Conservation (phyloP, 2,113 vertebrate species). For the Macrotus californicus region DNA sequence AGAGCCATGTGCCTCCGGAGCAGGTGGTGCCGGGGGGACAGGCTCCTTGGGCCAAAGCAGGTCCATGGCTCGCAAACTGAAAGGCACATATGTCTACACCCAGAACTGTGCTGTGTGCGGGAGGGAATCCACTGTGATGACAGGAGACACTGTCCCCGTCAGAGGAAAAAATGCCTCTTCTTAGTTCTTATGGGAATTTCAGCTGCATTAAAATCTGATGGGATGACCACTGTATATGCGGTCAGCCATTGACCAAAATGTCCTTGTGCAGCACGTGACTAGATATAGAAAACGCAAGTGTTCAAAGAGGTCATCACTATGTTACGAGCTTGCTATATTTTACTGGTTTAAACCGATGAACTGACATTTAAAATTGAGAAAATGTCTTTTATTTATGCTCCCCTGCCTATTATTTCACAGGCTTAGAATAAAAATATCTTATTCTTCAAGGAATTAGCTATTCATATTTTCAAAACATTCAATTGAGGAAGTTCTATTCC, state of each 20-base stretch:
- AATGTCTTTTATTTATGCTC: neutral
- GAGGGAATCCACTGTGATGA: too few relatives aligned
- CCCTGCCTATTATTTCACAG: neutral
- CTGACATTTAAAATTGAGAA: neutral
- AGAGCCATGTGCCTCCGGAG: neutral
- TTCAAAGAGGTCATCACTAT: neutral
- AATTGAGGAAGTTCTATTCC: neutral
- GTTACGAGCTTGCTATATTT: neutral
- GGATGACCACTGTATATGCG: neutral
- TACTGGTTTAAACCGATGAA: neutral
- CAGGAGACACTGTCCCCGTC: neutral
- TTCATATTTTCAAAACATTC: constrained; percentile 36
- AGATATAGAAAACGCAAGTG: neutral
- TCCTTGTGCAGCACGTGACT: neutral
- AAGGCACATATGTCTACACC: neutral
- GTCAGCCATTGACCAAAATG: neutral
- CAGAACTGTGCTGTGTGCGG: neutral
- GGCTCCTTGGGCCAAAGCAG: neutral
- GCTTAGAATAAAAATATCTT: neutral
- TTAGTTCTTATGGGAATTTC: neutral
- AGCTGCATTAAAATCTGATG: neutral
- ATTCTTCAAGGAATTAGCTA: neutral
- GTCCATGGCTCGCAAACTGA: neutral
- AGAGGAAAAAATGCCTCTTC: neutral
- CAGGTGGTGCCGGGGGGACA: too few relatives aligned